phyloP scores from a whole-genome alignment of 2,888 invertebrate species.

The Diadegma fenestrale region DNA sequence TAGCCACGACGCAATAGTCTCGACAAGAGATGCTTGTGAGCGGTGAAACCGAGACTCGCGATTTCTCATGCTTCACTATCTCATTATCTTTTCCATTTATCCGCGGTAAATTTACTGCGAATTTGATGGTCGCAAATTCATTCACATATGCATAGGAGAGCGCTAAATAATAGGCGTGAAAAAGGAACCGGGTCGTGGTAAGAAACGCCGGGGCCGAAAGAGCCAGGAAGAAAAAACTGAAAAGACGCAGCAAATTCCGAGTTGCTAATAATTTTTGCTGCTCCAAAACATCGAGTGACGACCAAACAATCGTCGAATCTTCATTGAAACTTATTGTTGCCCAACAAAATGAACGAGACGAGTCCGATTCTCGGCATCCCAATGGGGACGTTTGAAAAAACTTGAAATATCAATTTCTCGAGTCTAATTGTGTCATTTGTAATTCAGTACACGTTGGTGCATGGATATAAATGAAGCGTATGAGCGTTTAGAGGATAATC shows the following conservation, averaged over 20 bases:
- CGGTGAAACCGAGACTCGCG: conserved; percentile 34
- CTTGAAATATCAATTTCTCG: too few relatives aligned
- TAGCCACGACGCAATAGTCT: conserved; percentile 38
- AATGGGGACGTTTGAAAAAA: too few relatives aligned
- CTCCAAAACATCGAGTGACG: too few relatives aligned
- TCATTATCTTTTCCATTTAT: conserved; percentile 67
- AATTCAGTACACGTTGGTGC: background rate
- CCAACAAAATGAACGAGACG: too few relatives aligned
- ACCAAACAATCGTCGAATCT: too few relatives aligned
- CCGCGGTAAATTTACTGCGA: conserved; percentile 46
- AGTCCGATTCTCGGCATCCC: too few relatives aligned
- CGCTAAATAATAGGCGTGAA: background rate
- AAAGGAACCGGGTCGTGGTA: background rate
- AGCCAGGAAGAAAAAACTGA: too few relatives aligned
- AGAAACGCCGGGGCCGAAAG: too few relatives aligned
- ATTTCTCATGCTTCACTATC: conserved; percentile 63
- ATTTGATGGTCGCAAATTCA: conserved; percentile 40
- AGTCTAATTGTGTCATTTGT: background rate
- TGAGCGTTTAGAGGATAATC: conserved; percentile 37
- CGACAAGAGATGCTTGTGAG: conserved; percentile 9
- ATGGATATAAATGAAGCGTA: background rate
- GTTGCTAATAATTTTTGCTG: too few relatives aligned
- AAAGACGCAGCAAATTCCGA: too few relatives aligned
- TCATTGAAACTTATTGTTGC: too few relatives aligned
- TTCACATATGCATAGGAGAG: background rate